Percentiles rank a stretch among this genome's conserved stretches.
These are phyloP conservation scores for Timema podura DNA, from an alignment of 2,888 invertebrate genomes.

Conservation along the genomic window DNA sequence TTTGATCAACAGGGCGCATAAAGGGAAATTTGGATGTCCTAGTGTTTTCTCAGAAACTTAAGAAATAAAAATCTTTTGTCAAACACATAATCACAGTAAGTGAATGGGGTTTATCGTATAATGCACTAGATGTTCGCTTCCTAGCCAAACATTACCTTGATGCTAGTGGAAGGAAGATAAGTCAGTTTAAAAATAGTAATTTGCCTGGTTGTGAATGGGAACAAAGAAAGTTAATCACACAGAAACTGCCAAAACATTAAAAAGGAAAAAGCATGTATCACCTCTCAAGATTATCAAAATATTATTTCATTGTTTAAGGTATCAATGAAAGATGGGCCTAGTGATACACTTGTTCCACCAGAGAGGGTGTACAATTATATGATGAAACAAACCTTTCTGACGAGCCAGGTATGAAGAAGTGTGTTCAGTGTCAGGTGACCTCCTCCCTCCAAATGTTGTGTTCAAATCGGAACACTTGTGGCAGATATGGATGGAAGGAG, in stretches of 20 bases:
- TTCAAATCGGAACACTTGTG: background rate
- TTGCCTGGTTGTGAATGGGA: background rate
- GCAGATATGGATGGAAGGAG: constrained; percentile 15
- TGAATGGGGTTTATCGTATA: background rate
- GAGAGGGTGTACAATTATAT: constrained; percentile 12
- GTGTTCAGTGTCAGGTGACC: constrained; percentile 3
- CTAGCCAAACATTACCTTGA: too few species aligned
- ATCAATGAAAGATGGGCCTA: background rate
- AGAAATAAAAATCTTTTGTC: background rate
- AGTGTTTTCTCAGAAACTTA: constrained; percentile 5
- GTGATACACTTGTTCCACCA: too few species aligned
- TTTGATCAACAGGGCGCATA: background rate
- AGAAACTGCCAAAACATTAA: constrained; percentile 12
- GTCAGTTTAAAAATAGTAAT: too few species aligned
- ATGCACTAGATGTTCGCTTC: too few species aligned
- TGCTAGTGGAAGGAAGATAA: too few species aligned
- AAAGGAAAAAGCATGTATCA: constrained; percentile 10
- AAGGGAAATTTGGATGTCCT: background rate
- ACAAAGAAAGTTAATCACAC: constrained; percentile 6
- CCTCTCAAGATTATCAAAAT: background rate
- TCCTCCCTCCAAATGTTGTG: constrained; percentile 7
- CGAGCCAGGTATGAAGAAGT: constrained; percentile 16
- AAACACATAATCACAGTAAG: background rate
- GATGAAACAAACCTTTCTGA: constrained; percentile 16
- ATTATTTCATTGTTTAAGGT: constrained; percentile 5